A percentile compares a stretch with the other conserved stretches of the same genome.
These are phyloP conservation scores for Delichon dasypus DNA, from an alignment of 2,797 vertebrate species.

Conservation along the genomic window DNA sequence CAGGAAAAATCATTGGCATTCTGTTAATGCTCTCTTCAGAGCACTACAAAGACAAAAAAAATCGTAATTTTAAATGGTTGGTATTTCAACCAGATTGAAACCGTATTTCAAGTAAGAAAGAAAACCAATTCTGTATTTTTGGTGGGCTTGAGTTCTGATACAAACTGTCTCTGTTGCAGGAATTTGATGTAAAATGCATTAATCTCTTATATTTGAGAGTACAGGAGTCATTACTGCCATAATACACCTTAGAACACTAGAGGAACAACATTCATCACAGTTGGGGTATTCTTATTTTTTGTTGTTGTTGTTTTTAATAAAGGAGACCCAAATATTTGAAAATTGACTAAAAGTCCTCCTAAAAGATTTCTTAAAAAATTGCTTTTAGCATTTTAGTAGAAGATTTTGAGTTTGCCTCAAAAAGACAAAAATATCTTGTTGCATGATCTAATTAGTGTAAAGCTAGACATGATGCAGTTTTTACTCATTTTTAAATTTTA, in stretches of 20 bases:
- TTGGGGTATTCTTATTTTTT: not conserved
- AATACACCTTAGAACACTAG: not conserved
- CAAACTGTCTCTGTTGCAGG: not conserved
- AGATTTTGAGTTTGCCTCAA: not conserved
- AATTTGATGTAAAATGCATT: not conserved
- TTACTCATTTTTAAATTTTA: not conserved
- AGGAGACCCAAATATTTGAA: not conserved
- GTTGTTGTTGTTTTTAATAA: not conserved
- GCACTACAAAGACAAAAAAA: not conserved
- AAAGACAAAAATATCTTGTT: not conserved
- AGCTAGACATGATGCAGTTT: not conserved
- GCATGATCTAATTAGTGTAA: not conserved
- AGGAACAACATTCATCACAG: not conserved
- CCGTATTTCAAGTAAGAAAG: not conserved
- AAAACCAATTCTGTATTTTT: not conserved
- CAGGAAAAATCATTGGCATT: not conserved
- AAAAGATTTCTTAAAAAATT: not conserved
- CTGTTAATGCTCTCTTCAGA: not conserved
- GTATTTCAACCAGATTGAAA: conserved; percentile 5
- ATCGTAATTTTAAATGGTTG: not conserved
- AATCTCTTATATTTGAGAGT: not conserved
- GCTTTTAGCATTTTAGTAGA: not conserved
- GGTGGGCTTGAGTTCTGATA: not conserved
- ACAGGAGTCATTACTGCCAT: not conserved
- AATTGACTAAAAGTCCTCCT: not conserved